phyloP scores from a whole-genome alignment of 1,140 invertebrate genomes.

The Paraescarpia echinospica region DNA sequence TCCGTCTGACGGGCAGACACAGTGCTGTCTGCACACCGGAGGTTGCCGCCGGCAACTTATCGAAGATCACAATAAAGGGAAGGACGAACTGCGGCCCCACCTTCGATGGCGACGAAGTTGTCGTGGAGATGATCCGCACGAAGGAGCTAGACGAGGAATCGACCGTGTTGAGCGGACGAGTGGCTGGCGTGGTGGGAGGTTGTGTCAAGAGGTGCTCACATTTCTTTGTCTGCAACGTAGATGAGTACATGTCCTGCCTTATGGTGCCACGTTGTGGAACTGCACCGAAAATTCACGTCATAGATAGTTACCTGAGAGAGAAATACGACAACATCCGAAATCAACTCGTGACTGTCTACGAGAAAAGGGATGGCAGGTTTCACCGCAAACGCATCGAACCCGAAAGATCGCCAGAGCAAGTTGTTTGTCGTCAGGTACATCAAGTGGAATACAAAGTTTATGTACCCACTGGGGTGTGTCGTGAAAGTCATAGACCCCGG shows the following conservation, averaged over 20 bases:
- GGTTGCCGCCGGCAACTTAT: neutral
- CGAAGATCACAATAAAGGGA: conserved; percentile 38
- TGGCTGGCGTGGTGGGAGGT: conserved; percentile 46
- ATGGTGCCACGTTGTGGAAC: conserved; percentile 47
- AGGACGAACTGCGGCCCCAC: conserved; percentile 42
- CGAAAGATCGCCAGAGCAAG: conserved; percentile 25
- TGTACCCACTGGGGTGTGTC: conserved; percentile 46
- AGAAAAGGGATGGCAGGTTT: conserved; percentile 35
- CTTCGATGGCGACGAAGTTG: conserved; percentile 46
- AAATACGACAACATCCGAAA: conserved; percentile 13
- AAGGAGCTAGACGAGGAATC: neutral
- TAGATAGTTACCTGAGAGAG: conserved; percentile 26
- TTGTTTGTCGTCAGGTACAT: conserved; percentile 51
- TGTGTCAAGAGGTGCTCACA: conserved; percentile 36
- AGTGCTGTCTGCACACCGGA: neutral
- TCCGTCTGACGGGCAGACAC: neutral
- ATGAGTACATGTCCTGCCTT: conserved; percentile 41
- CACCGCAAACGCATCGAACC: conserved; percentile 40
- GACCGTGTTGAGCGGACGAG: conserved; percentile 33
- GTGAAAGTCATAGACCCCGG: conserved; percentile 41
- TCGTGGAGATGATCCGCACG: too few relatives aligned
- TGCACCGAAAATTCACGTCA: conserved; percentile 42
- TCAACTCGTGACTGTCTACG: conserved; percentile 44
- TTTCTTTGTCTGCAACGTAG: conserved; percentile 46
- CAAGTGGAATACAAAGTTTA: conserved; percentile 39